A percentile compares a stretch with the other conserved stretches of the same genome.
phyloP scores from a whole-genome alignment of 1,140 invertebrate genomes.

The Drosophila nannoptera region DNA sequence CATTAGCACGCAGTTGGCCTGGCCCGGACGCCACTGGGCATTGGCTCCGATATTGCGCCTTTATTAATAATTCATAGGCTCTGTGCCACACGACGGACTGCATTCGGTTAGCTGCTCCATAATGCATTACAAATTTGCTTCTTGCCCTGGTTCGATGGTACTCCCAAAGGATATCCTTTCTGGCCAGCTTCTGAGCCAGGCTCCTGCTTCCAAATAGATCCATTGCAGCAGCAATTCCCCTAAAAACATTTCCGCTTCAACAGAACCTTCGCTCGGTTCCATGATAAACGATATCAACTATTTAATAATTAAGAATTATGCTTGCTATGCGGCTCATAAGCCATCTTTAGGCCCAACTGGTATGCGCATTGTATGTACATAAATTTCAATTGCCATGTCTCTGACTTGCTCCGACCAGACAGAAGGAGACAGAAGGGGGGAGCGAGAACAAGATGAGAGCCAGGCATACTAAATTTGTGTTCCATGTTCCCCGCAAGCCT shows the following conservation, averaged over 20 bases:
- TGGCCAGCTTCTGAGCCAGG: constrained; percentile 2
- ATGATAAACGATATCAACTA: too few species aligned
- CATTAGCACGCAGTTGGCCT: constrained; percentile 71
- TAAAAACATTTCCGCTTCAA: too few species aligned
- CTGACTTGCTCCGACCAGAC: background rate
- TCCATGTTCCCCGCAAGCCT: background rate
- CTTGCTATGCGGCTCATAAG: too few species aligned
- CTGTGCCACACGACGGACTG: constrained; percentile 27
- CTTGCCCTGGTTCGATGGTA: constrained; percentile 12
- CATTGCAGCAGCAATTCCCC: constrained; percentile 2
- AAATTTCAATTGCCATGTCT: background rate
- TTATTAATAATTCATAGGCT: constrained; percentile 74
- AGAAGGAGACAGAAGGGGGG: background rate
- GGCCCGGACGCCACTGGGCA: constrained; percentile 31
- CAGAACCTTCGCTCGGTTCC: too few species aligned
- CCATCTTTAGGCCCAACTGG: background rate
- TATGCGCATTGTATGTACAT: background rate
- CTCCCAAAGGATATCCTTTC: constrained; percentile 54
- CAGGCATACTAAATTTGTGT: constrained; percentile 10
- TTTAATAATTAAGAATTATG: too few species aligned
- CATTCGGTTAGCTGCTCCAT: constrained; percentile 51
- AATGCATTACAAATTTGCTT: constrained; percentile 72
- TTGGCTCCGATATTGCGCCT: constrained; percentile 20
- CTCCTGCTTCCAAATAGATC: constrained; percentile 42
- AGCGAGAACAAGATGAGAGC: background rate